phyloP scores from a whole-genome alignment of 2,888 invertebrate species.

The Megastigmus dorsalis region DNA sequence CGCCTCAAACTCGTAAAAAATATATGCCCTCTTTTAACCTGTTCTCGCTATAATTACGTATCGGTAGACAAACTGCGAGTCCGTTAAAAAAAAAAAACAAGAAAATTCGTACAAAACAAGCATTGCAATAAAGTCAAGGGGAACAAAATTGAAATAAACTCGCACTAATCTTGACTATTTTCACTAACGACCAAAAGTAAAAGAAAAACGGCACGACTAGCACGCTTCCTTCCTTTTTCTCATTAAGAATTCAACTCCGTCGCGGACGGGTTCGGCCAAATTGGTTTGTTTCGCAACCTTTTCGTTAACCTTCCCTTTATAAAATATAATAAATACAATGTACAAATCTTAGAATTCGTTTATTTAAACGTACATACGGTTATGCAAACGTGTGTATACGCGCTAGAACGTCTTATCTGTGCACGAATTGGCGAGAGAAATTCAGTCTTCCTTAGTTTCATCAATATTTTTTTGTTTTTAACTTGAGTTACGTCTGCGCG shows the following conservation, averaged over 20 bases:
- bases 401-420: slow-evolving; percentile 60
- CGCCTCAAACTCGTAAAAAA: slow-evolving; percentile 2
- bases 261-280: slow-evolving; percentile 59
- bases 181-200: slow-evolving; percentile 11
- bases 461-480: slow-evolving; percentile 47
- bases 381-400: slow-evolving; percentile 57
- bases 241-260: background rate
- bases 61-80: no score
- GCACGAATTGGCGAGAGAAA: slow-evolving; percentile 69
- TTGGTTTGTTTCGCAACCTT: background rate
- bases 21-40: no score
- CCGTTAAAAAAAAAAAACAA: slow-evolving; percentile 20
- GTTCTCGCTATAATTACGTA: no score
- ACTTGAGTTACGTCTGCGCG: slow-evolving; percentile 57
- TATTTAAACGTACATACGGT: slow-evolving; percentile 60
- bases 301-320: slow-evolving; percentile 47
- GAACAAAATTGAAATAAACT: slow-evolving; percentile 9
- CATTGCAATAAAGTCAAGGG: no score
- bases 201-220: background rate
- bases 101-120: no score
- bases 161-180: background rate
- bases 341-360: slow-evolving; percentile 61
- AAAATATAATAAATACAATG: slow-evolving; percentile 59
- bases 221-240: background rate
- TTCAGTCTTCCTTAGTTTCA: slow-evolving; percentile 66